Evolutionary conservation across 2,888 invertebrate species (phyloP), one percentile per base, ranked within the genome.

Genomic region (Ennomos fuscantarius): DNA sequence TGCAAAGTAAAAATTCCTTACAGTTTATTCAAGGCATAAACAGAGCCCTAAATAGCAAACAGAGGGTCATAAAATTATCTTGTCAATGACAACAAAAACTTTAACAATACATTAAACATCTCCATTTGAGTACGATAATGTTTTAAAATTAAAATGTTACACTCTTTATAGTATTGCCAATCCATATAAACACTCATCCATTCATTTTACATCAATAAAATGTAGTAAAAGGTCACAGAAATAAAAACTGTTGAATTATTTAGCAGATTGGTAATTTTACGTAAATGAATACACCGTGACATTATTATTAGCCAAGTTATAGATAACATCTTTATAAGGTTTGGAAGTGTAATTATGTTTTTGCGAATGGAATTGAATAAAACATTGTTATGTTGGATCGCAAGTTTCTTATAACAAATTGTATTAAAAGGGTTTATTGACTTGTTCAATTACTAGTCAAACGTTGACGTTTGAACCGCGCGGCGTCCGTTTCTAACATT

Each of bases 191-290:
- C 43, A 40, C 52, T 37, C 11, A n/a, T 41, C 31, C 32, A 24
- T 24, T 15, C 15, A 15, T 34, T 40, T n/a, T 31, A 44, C 45
- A 43, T 37, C 42, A 41, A 41, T 56, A 50, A 40, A 45, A 41
- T 41, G 10, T 39, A 32, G 1, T 10, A 24, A 52, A 57, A 57
- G 57, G 57, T 57, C 51, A 56, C 1, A n/a, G 8, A 36, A 32
- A 11, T 35, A 41, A 46, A 52, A 51, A 41, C 45, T 37, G 32
- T 9, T 56, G 51, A 46, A 56, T 56, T 56, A 56, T 56, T 45
- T 47, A 57, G 48, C 9, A 51, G 44, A 54, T 57, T 48, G 11
- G 35, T 55, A 44, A 43, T 46, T 47, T 46, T 44, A 49, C 13
- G 49, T 41, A 48, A 60, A 47, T 50, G 32, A 43, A 45, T 51